Evolutionary conservation across 2,888 invertebrate species (phyloP), one percentile per base, ranked within the genome.

Genomic region (Anagyrus pseudococci): DNA sequence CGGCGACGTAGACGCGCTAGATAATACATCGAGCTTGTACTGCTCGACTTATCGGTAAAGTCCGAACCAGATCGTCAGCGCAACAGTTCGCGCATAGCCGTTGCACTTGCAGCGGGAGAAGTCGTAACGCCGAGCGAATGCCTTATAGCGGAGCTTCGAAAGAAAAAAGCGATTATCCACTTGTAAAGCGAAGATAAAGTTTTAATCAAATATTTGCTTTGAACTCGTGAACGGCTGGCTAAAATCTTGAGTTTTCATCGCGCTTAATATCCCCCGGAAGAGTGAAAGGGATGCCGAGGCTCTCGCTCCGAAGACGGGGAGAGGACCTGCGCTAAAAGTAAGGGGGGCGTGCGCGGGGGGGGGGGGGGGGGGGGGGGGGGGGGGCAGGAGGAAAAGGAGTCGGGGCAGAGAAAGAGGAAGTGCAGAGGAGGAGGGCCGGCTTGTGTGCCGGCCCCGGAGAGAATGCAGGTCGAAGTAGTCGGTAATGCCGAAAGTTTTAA

Each of bases 401-500:
- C 25, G 10, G n/a, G 19, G 22, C 25, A 1, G n/a, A 19, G 52
- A 26, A 26, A 6, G 29, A 48, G 48, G 54, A 58, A 54, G 52
- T 63, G 62, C 62, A 58, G 43, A 13, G 26, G 40, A 33, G 20
- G 50, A 17, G 44, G 29, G 40, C 29, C 7, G 49, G 17, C n/a
- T n/a, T n/a, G n/a, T n/a, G n/a, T n/a, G n/a, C n/a, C 13, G 55
- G 17, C 10, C 8, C 44, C 26, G 17, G 75, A 74, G 75, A 68
- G 75, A 77, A 75, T 77, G 74, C 75, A 72, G 73, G 71, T 73
- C 73, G 73, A 76, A 77, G n/a, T n/a, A n/a, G 74, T 75, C 74
- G 69, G 74, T 75, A 80, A 80, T 80, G 77, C 73, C 72, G 68
- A 79, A 80, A 80, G 80, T 79, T 80, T 79, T 79, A 80, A 80